Evolutionary conservation across 2,113 vertebrate genomes (phyloP), one percentile per base, ranked within the genome.

Genomic region (Callopanchax toddi): DNA sequence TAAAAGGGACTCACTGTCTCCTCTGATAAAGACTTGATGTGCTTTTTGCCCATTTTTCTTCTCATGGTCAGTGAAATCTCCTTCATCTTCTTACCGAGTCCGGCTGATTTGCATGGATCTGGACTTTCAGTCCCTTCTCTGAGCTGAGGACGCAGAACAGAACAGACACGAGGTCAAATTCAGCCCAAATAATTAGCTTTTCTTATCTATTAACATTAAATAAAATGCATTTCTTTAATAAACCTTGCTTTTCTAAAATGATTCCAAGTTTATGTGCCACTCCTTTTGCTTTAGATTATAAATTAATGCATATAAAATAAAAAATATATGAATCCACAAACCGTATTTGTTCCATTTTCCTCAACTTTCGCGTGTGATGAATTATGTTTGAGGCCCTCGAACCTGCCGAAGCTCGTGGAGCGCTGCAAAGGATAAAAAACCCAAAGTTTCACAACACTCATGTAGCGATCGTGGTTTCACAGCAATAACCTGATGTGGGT

Each of bases 21-120:
- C 60, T 96, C 97, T 2, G 93, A 94, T 11, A 94, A 89, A 17
- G 94, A 92, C 85, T 96, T 96, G 78, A 80, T 79, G 29, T 95
- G 95, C 74, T 96, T 98, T 87, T 93, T 98, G 22, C 93, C 92
- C 92, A 94, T 94, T 91, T 91, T 98, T 77, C 92, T 94, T 85
- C 92, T 93, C 96, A 98, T 98, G 50, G 97, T 98, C 80, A 96
- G 89, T 11, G 97, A 97, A 86, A 99, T 98, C 25, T 91, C 94
- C 83, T 95, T 94, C 95, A 98, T 96, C 89, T 95, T 99, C 89
- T 96, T 98, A 16, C 95, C 89, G 71, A 98, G 67, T 65, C 94
- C 86, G 46, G 89, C 92, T n/a, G 86, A 79, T 89, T 94, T 98
- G 54, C 85, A 70, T 17, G 69, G 77, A 10, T 95, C 94, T 75